These are phyloP conservation scores for Copidosoma aretas DNA, from an alignment of 2,888 invertebrate genomes.

Conservation along the genomic window DNA sequence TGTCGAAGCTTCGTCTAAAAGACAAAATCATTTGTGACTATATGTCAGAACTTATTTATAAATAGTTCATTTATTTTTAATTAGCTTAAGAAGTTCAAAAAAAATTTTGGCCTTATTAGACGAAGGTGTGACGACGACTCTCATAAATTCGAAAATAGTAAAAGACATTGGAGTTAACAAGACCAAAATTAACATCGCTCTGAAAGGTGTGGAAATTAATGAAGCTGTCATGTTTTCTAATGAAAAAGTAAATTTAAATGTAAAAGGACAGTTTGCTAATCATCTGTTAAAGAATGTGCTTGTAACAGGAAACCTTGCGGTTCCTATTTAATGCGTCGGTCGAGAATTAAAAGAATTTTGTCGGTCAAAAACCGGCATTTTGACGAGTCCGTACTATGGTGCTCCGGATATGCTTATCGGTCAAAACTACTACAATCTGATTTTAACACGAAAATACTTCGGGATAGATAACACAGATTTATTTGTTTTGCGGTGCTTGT, in stretches of 20 bases:
- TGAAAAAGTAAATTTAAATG: not conserved
- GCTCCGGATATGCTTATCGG: slow-evolving; percentile 20
- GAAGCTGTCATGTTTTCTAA: not conserved
- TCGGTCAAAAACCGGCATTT: not conserved
- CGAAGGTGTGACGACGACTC: slow-evolving; percentile 7
- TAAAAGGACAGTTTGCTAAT: not conserved
- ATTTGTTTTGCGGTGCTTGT: not conserved
- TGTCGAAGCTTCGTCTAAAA: too few relatives aligned
- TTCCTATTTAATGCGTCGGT: not conserved
- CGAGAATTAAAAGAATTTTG: not conserved
- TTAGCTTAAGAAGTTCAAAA: not conserved
- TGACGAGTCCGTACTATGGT: not conserved
- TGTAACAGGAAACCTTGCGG: not conserved
- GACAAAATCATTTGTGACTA: not conserved
- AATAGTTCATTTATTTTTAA: not conserved
- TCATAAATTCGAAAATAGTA: not conserved
- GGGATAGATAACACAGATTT: not conserved
- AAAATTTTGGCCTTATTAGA: slow-evolving; percentile 10
- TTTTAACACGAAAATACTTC: not conserved
- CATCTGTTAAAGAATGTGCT: not conserved
- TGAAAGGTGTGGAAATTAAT: slow-evolving; percentile 2
- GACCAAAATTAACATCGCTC: not conserved
- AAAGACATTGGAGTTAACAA: not conserved
- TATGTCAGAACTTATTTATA: not conserved
- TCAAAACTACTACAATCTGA: slow-evolving; percentile 2